Percentiles rank a stretch among this genome's conserved stretches.
Conservation (phyloP, 2,888 invertebrate species). For the Drosophila bunnanda region DNA sequence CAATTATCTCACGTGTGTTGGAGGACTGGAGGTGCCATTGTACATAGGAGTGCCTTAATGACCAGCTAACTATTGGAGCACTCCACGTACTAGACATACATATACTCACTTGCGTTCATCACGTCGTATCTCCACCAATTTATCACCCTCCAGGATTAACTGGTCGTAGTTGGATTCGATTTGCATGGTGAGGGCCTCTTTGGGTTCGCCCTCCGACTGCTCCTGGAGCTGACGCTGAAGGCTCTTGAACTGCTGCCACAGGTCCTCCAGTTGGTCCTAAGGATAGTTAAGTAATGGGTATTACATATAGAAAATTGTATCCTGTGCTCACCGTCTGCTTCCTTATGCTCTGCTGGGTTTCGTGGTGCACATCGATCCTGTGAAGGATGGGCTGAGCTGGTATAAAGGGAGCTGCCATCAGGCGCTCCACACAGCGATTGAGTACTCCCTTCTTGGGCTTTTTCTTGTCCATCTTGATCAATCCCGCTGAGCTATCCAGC, state of each 20-base stretch:
- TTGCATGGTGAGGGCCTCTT: constrained; percentile 83
- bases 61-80: constrained; percentile 16
- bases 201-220: constrained; percentile 82
- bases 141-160: constrained; percentile 83
- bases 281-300: not conserved
- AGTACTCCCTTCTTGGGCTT: constrained; percentile 65
- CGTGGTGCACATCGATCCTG: constrained; percentile 81
- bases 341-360: constrained; percentile 82
- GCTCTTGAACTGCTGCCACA: constrained; percentile 84
- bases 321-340: constrained; percentile 76
- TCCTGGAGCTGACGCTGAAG: constrained; percentile 83
- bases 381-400: constrained; percentile 81
- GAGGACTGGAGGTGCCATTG: not conserved
- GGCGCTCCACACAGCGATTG: constrained; percentile 68
- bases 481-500: constrained; percentile 45
- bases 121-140: constrained; percentile 81
- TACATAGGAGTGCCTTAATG: constrained; percentile 4
- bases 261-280: constrained; percentile 79
- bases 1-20: constrained; percentile 20
- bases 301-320: not conserved
- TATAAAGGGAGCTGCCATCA: constrained; percentile 74
- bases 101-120: constrained; percentile 77
- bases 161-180: constrained; percentile 84
- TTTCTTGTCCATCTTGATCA: constrained; percentile 59
- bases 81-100: not conserved